Evolutionary conservation across 1,140 invertebrate species (phyloP).

Genomic region (Mylabris phalerata): DNA sequence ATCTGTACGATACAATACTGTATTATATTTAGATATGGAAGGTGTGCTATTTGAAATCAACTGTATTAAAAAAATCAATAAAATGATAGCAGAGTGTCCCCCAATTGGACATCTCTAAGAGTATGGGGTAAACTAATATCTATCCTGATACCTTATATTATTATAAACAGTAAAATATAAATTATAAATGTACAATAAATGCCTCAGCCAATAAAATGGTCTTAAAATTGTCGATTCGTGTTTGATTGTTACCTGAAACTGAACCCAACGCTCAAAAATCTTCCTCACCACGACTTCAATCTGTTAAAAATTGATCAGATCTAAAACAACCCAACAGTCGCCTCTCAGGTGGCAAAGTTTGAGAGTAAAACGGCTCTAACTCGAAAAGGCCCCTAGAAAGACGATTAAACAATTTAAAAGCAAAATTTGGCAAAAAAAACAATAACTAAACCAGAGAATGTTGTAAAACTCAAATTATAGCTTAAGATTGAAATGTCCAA

Average conservation of each 20-base stretch:
- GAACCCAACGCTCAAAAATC: too few species aligned
- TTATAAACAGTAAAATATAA: slow-evolving; percentile 27
- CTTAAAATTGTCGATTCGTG: slow-evolving; percentile 22
- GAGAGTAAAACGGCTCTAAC: too few species aligned
- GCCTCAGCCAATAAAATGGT: slow-evolving; percentile 38
- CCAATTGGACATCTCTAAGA: slow-evolving; percentile 15
- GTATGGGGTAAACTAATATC: slow-evolving; percentile 32
- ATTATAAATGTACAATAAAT: slow-evolving; percentile 39
- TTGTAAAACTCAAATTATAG: too few species aligned
- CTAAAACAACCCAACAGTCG: too few species aligned
- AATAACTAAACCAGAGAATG: too few species aligned
- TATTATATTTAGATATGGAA: slow-evolving; percentile 26
- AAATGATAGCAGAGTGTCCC: slow-evolving; percentile 3
- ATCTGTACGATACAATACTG: slow-evolving; percentile 9
- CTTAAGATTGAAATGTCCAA: too few species aligned
- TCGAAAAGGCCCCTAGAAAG: too few species aligned
- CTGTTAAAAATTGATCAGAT: too few species aligned
- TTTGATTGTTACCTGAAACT: slow-evolving; percentile 19
- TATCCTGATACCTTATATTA: slow-evolving; percentile 37
- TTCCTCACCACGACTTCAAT: too few species aligned
- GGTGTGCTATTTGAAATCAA: slow-evolving; percentile 20
- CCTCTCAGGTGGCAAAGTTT: too few species aligned
- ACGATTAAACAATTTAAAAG: too few species aligned
- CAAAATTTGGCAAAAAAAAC: too few species aligned
- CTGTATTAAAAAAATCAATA: not conserved